phyloP scores from a whole-genome alignment of 1,140 invertebrate species.

The Ostrea denselamellosa region DNA sequence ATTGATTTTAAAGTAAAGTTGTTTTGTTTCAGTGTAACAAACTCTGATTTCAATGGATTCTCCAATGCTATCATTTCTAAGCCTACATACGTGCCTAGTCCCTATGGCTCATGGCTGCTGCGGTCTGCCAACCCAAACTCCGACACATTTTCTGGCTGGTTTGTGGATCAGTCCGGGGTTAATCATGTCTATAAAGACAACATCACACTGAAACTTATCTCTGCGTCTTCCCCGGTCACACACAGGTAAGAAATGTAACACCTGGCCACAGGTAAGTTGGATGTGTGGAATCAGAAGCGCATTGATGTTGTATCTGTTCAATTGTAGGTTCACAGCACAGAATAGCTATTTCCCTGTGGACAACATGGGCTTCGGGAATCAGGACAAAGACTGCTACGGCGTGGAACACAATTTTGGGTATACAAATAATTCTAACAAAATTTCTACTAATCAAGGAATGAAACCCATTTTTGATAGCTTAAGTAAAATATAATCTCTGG shows the following conservation, averaged over 20 bases:
- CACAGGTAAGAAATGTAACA: conserved; percentile 59
- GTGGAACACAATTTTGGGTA: conserved; percentile 62
- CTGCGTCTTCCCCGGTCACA: conserved; percentile 41
- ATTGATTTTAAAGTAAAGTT: background rate
- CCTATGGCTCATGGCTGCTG: conserved; percentile 62
- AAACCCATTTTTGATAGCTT: no score
- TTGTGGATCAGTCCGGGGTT: conserved; percentile 43
- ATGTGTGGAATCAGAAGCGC: no score
- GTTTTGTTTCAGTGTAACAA: conserved; percentile 46
- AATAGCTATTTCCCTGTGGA: conserved; percentile 63
- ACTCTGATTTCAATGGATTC: conserved; percentile 61
- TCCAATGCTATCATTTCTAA: conserved; percentile 40
- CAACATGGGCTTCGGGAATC: conserved; percentile 58
- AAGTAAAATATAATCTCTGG: no score
- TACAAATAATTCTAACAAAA: background rate
- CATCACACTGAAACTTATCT: conserved; percentile 44
- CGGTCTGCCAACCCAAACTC: conserved; percentile 52
- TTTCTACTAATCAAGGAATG: background rate
- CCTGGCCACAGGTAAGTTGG: no score
- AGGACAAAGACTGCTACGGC: conserved; percentile 61
- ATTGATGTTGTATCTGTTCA: background rate
- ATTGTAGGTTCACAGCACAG: conserved; percentile 53
- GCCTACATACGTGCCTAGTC: conserved; percentile 62
- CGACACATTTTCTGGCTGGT: conserved; percentile 63
- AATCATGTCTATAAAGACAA: conserved; percentile 49